These are phyloP conservation scores for Hirudo medicinalis DNA, from an alignment of 1,140 invertebrate species.

Conservation along the genomic window DNA sequence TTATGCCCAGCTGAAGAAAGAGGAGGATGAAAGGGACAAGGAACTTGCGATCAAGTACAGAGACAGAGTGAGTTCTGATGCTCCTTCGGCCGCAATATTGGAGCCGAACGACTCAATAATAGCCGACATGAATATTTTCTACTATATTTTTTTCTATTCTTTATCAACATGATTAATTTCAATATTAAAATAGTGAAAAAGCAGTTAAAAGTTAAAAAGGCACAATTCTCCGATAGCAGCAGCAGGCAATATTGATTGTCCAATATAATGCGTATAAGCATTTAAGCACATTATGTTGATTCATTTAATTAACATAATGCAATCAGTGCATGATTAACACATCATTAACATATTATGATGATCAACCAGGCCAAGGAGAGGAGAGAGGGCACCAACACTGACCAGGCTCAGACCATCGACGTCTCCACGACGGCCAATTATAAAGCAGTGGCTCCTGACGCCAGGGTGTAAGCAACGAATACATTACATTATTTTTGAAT, in stretches of 20 bases:
- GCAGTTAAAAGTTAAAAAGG: too few relatives aligned
- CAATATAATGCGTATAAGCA: background rate
- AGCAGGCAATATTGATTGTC: background rate
- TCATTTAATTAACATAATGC: background rate
- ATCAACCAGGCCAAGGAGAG: constrained; percentile 62
- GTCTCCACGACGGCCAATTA: constrained; percentile 77
- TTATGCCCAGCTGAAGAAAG: constrained; percentile 84
- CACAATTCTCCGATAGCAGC: too few relatives aligned
- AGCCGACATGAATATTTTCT: too few relatives aligned
- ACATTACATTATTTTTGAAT: constrained; percentile 9
- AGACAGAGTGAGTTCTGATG: constrained; percentile 49
- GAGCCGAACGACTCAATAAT: background rate
- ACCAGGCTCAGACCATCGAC: constrained; percentile 60
- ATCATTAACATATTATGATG: constrained; percentile 8
- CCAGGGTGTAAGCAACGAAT: constrained; percentile 61
- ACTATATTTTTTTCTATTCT: too few relatives aligned
- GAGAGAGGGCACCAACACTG: constrained; percentile 71
- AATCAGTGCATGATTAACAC: background rate
- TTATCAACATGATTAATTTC: background rate
- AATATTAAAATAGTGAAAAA: background rate
- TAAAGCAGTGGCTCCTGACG: constrained; percentile 81
- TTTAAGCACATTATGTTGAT: background rate
- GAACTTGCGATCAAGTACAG: constrained; percentile 88
- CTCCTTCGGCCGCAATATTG: background rate
- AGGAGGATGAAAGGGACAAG: constrained; percentile 86